Evolutionary conservation across 1,140 invertebrate genomes (phyloP).

Genomic region (Lepidurus packardi): DNA sequence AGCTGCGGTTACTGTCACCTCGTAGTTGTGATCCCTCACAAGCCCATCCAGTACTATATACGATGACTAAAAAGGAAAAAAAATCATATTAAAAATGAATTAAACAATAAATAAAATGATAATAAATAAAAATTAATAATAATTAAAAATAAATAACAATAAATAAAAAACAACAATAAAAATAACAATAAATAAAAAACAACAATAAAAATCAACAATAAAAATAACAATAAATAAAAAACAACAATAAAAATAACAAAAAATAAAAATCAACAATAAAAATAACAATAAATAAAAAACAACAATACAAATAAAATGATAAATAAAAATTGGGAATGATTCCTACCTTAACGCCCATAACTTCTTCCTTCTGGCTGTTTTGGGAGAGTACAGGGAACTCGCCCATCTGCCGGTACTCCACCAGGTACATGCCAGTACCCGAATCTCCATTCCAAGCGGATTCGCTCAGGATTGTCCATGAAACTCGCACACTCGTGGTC

Average conservation of each 20-base stretch:
- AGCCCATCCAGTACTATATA: conserved; percentile 69
- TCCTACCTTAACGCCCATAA: conserved; percentile 62
- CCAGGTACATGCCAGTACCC: conserved; percentile 76
- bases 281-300: too few species aligned
- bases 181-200: too few species aligned
- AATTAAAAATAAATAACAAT: too few species aligned
- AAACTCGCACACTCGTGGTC: conserved; percentile 79
- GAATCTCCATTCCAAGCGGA: conserved; percentile 82
- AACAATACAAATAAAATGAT: too few species aligned
- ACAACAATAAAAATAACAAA: too few species aligned
- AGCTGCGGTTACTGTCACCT: conserved; percentile 78
- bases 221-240: too few species aligned
- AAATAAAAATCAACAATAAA: too few species aligned
- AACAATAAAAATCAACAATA: too few species aligned
- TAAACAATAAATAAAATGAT: conserved; percentile 18
- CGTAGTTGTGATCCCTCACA: conserved; percentile 79
- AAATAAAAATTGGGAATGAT: conserved; percentile 28
- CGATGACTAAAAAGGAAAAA: conserved; percentile 45
- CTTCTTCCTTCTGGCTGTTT: conserved; percentile 64
- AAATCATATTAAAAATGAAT: not conserved
- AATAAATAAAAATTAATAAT: too few species aligned
- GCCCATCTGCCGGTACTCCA: conserved; percentile 78
- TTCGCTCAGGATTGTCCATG: conserved; percentile 69
- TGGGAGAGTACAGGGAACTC: conserved; percentile 74
- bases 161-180: too few species aligned